Evolutionary conservation across 2,888 invertebrate species (phyloP), one percentile per base, ranked within the genome.

Genomic region (Lacanobia wlatinum): DNA sequence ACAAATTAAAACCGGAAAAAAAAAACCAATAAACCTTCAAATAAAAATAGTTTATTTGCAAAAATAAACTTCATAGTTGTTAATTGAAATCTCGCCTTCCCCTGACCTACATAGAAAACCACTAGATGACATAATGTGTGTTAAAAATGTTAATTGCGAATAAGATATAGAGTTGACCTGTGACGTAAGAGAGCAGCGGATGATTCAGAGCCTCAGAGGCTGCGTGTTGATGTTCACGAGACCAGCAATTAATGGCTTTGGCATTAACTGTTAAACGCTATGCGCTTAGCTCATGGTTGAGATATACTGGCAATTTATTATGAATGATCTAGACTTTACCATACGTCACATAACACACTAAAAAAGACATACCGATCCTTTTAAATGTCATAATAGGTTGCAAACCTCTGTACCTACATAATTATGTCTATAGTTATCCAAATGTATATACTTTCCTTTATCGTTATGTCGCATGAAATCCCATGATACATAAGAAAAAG

Each of bases 151-250:
- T 84, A 84, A 87, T 84, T 79, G 73, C 72, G 3, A 78, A 72
- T 78, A 78, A 71, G 77, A 73, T 78, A 59, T 68, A 64, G 61
- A 72, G 66, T 84, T 88, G 89, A 91, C 88, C 91, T 87, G 85
- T 88, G 88, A 89, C 87, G 70, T 75, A 65, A 89, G 84, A 87
- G 60, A 52, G 50, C 56, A 58, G 75, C 83, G 75, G 73, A 83
- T 88, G 90, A 87, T 75, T 88, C 87, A 87, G 70, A 80, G 59
- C 73, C 10, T 18, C 64, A 28, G 50, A 72, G 77, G 65, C 56
- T 70, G 72, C 74, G 76, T 46, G 76, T 60, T 76, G 71, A 70
- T 76, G 64, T 61, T 79, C 76, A 84, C 80, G 70, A 78, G 59
- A 62, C 50, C 34, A 48, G 34, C 72, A 73, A 78, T 80, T 80